phyloP scores from a whole-genome alignment of 2,888 invertebrate species.

The Microctonus hyperodae region DNA sequence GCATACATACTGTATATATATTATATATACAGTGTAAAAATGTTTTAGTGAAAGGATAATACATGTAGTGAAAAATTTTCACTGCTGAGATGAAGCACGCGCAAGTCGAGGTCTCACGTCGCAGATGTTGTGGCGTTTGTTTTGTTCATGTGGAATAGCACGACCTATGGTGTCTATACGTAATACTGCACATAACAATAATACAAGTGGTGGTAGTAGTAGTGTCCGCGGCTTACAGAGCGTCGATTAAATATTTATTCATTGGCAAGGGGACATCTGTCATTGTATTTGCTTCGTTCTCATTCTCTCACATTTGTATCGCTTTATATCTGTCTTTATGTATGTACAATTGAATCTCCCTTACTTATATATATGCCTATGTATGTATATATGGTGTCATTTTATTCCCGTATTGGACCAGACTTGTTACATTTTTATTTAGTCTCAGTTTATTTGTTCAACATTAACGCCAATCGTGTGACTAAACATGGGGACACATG shows the following conservation, averaged over 20 bases:
- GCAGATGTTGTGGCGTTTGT: constrained; percentile 39
- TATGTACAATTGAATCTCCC: not conserved
- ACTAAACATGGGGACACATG: constrained; percentile 30
- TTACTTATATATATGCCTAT: not conserved
- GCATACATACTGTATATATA: not conserved
- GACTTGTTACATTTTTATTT: constrained; percentile 60
- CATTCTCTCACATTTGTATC: not conserved
- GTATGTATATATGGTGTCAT: not conserved
- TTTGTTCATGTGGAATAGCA: constrained; percentile 20
- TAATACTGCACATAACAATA: not conserved
- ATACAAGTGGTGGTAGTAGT: too few relatives aligned
- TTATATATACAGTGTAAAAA: too few relatives aligned
- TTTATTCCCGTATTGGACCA: constrained; percentile 27
- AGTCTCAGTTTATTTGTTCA: constrained; percentile 57
- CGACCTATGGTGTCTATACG: not conserved
- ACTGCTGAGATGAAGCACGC: not conserved
- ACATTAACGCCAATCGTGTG: constrained; percentile 54
- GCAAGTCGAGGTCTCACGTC: constrained; percentile 32
- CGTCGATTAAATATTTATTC: constrained; percentile 62
- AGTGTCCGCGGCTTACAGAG: constrained; percentile 39
- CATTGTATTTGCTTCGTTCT: constrained; percentile 31
- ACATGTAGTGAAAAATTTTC: not conserved
- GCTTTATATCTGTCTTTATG: not conserved
- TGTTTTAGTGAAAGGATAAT: not conserved
- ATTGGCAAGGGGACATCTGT: constrained; percentile 59